These are phyloP conservation scores for Cyphomyrus discorhynchus DNA, from an alignment of 2,113 vertebrate species.

Conservation along the genomic window DNA sequence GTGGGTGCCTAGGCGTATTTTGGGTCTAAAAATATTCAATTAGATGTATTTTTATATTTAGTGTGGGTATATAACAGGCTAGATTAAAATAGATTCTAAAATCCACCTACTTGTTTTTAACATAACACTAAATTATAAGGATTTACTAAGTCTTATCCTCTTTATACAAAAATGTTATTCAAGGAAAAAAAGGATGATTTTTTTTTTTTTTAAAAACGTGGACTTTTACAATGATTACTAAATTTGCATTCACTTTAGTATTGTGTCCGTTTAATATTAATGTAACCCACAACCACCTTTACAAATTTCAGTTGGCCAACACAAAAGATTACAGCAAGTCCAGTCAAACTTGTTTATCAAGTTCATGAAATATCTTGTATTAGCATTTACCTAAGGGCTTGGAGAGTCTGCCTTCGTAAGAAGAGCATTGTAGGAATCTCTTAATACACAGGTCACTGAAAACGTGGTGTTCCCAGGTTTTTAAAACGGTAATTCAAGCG, in stretches of 20 bases:
- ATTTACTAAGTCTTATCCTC: not conserved
- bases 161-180: not conserved
- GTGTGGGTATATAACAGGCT: not conserved
- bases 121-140: not conserved
- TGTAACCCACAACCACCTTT: not conserved
- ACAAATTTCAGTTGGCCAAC: constrained; percentile 1
- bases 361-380: constrained; percentile 6
- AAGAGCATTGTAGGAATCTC: not conserved
- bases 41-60: not conserved
- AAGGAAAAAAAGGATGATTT: not conserved
- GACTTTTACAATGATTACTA: not conserved
- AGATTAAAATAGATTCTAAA: not conserved
- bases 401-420: not conserved
- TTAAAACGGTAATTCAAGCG: not conserved
- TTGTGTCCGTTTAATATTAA: not conserved
- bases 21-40: not conserved
- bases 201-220: not conserved
- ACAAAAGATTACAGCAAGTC: constrained; percentile 10
- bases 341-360: constrained; percentile 6
- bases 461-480: not conserved
- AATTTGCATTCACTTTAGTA: not conserved
- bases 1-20: not conserved
- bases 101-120: not conserved
- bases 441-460: not conserved
- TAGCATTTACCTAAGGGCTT: not conserved